Base-by-base conservation (phyloP, 2,113 vertebrate species). In the Turdus rufiventris region DNA sequence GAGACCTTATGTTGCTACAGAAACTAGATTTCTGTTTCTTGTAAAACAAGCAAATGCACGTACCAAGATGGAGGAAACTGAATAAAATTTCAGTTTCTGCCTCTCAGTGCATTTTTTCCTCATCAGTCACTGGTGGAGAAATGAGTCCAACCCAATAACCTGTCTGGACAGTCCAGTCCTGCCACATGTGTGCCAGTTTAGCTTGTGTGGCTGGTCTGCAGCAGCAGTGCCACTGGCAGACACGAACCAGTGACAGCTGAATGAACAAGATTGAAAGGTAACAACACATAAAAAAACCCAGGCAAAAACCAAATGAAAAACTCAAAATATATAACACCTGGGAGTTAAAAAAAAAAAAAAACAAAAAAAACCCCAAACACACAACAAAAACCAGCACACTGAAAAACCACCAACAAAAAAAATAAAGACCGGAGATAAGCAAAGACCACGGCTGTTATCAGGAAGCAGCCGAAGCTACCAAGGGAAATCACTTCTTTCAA, bases 251-350 rank as follows among this genome's bases (percentile, higher is more conserved):
- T 6, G 28, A 26, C 8, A n/a, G 18, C 1, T 43, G 36, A 17
- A 38, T 24, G 19, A 76, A 25, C 8, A 40, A 36, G 25, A 45
- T 1, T 50, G 42, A 20, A 70, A 81, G 33, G 45, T 33, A 85
- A 51, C 4, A 77, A n/a, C 48, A n/a, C 12, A 8, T 15, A 14
- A 48, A 34, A 28, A 38, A 25, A 18, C 0, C 1, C 18, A 5
- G 12, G 21, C 8, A 29, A 74, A n/a, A 66, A 5, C 3, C 8
- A 20, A 45, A 29, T 4, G 3, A 38, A 67, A 61, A 13, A 0
- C 3, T 5, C 4, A 3, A 38, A 48, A 24, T 7, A 3, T 6
- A 2, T 8, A 76, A 76, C 1, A 33, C 6, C 2, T 5, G 3
- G 6, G 26, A 56, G 8, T 23, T 15, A 23, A 10, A 58, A 53